Evolutionary conservation across 2,888 invertebrate species (phyloP), one percentile per base, ranked within the genome.

Genomic region (Drosophila fungiperda): DNA sequence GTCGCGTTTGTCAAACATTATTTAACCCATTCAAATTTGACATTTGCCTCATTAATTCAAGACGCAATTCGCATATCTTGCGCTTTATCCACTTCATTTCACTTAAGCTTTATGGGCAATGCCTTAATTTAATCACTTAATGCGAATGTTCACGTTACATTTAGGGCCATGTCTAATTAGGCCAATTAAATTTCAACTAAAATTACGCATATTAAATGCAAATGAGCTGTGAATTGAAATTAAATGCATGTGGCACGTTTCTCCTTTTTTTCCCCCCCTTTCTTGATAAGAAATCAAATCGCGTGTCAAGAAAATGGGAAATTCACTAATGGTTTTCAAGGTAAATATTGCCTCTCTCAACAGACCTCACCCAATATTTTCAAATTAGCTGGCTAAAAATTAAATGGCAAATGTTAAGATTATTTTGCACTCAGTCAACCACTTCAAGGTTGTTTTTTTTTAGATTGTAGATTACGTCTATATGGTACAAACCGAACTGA

Each of bases 111-210:
- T 23, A 45, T 45, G 49, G 32, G 33, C 17, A 32, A 45, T 36
- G 60, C 62, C 73, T 60, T 68, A n/a, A 40, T 35, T 55, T 72
- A 75, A 78, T 80, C 79, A 73, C 72, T 77, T 79, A 76, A 76
- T 60, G 64, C 35, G 35, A 68, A 53, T 62, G 66, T 26, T 68
- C 65, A 60, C 53, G 54, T 70, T 54, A 73, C 72, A 63, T 78
- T 80, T 76, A 83, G 63, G 60, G 76, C 76, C 78, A 74, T 76
- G 74, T 67, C 75, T 78, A 83, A 83, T 83, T 85, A 78, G 80
- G 33, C 66, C 85, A 83, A 85, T 83, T 83, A 83, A 73, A 83
- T 73, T 68, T 76, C 38, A 64, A 58, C 61, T 59, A 63, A 70
- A 69, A 74, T 68, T 65, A 50, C 69, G 29, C 54, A 26, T 55